Conservation (phyloP, 2,113 vertebrate species). For the Emydocephalus ijimae region DNA sequence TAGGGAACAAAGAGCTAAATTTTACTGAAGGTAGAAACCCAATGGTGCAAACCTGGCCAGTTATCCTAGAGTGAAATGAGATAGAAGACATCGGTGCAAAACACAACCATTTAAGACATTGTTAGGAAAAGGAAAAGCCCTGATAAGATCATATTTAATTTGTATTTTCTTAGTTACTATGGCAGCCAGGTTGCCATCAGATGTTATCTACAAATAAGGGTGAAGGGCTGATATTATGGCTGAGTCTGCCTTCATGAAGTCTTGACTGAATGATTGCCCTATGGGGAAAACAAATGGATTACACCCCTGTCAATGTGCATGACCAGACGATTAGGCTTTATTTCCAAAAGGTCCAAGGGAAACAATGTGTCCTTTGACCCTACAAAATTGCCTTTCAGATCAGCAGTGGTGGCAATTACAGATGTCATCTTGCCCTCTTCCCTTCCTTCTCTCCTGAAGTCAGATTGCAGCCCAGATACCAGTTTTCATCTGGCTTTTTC, state of each 20-base stretch:
- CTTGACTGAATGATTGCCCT: constrained; percentile 14
- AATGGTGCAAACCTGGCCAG: background rate
- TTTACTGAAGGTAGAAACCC: background rate
- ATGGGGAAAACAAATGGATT: constrained; percentile 19
- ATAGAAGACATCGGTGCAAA: background rate
- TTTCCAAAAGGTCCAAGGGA: background rate
- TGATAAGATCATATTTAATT: background rate
- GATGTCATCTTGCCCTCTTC: fast-evolving
- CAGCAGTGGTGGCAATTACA: background rate
- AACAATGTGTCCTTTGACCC: background rate
- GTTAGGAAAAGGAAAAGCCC: background rate
- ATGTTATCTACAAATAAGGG: constrained; percentile 6
- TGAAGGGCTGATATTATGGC: constrained; percentile 12
- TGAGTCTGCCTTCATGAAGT: constrained; percentile 24
- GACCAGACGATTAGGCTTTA: constrained; percentile 4
- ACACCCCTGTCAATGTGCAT: constrained; percentile 1
- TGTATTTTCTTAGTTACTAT: constrained; percentile 8
- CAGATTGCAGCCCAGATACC: background rate
- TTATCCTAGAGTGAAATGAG: background rate
- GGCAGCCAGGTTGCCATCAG: fast-evolving
- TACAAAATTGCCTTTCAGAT: fast-evolving
- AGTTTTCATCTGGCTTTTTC: background rate
- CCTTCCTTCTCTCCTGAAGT: background rate
- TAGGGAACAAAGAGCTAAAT: background rate
- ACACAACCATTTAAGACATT: background rate